A percentile compares a stretch with the other conserved stretches of the same genome.
phyloP scores from a whole-genome alignment of 2,113 vertebrate species.

The Hypanus sabinus region DNA sequence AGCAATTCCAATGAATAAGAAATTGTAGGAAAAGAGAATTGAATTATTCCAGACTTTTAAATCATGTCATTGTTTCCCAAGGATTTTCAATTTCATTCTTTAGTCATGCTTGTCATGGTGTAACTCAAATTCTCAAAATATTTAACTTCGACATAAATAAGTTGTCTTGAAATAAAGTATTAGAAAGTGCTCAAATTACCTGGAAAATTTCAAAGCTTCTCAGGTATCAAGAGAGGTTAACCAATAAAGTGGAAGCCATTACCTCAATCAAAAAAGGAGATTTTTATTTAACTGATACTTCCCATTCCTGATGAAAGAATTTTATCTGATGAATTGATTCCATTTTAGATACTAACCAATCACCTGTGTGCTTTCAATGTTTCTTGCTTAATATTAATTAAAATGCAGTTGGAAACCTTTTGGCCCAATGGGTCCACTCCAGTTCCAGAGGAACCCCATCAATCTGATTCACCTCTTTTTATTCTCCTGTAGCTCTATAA shows the following conservation, averaged over 20 bases:
- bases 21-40: conserved; percentile 8
- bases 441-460: too few relatives aligned
- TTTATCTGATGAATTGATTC: background rate
- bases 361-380: background rate
- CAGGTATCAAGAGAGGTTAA: background rate
- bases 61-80: conserved; percentile 21
- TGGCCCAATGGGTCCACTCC: too few relatives aligned
- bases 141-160: background rate
- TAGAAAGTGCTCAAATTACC: background rate
- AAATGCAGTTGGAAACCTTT: too few relatives aligned
- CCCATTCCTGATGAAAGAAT: background rate
- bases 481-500: too few relatives aligned
- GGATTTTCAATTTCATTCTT: conserved; percentile 31
- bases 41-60: background rate
- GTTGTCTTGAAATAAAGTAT: background rate
- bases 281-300: background rate
- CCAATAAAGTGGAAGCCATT: background rate
- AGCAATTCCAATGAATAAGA: conserved; percentile 17
- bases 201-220: background rate
- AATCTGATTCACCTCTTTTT: too few relatives aligned
- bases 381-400: background rate
- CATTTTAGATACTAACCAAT: background rate
- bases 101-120: background rate
- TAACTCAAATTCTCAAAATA: conserved; percentile 20
- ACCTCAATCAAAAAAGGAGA: background rate